Evolutionary conservation across 2,888 invertebrate genomes (phyloP), one percentile per base, ranked within the genome.

Genomic region (Sinelater perroti): DNA sequence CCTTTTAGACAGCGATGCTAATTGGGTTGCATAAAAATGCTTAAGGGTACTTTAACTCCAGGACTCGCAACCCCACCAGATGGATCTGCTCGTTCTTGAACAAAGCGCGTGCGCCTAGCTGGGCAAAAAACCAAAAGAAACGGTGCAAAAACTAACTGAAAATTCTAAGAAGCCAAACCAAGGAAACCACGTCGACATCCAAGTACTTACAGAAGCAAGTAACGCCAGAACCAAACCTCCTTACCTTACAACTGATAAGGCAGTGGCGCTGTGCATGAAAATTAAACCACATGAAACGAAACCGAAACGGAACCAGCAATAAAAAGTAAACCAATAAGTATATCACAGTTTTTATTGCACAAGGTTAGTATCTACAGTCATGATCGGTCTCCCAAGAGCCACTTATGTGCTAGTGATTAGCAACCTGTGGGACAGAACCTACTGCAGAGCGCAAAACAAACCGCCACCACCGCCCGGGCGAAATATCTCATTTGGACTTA

Each of bases 401-500:
- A 21, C 46, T 35, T 31, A 46, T 54, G 35, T 47, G 31, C 54
- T 47, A 33, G 31, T 54, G n/a, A n/a, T 40, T 28, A 54, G 46
- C 17, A 47, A 54, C 54, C 54, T 54, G 38, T 53, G 45, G 21
- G 44, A 45, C 13, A 51, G 11, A 33, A 42, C 14, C 24, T 42
- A 42, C 26, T 24, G 40, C 20, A 49, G 44, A 57, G 51, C 57
- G 52, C 44, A 53, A 52, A 45, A 21, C 4, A 46, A 30, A 30
- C 45, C 45, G 45, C 46, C 26, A 46, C 46, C 46, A 13, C 26
- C 17, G 10, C 53, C 53, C 10, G n/a, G 8, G 5, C 4, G 30
- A 16, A 13, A 36, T 5, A 21, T 21, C 21, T 20, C 40, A 42
- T 33, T 42, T 11, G 24, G 62, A 90, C 91, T 91, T 87, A 91